Conservation (phyloP, 2,888 invertebrate genomes). For the Julus scandinavius region DNA sequence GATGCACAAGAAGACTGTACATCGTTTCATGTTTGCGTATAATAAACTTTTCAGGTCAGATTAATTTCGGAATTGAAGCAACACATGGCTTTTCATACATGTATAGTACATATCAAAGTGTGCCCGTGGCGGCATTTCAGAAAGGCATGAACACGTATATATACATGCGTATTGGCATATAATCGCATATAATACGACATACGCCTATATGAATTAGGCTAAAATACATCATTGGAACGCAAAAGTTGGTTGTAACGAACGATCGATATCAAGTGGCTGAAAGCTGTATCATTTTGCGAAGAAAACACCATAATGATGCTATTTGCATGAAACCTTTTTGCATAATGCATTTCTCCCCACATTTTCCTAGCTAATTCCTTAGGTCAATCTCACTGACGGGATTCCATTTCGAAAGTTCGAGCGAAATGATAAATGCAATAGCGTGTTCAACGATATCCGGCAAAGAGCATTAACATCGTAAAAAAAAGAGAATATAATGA, state of each 20-base stretch:
- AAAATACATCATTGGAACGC: background rate
- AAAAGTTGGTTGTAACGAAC: background rate
- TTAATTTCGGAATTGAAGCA: background rate
- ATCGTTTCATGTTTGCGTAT: background rate
- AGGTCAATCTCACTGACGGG: background rate
- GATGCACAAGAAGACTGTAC: background rate
- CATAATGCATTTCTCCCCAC: background rate
- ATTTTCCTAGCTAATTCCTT: background rate
- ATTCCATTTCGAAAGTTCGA: background rate
- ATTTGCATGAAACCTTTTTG: conserved; percentile 1
- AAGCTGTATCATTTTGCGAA: background rate
- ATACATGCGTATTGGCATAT: too few relatives aligned
- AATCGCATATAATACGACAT: background rate
- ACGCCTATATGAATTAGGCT: background rate
- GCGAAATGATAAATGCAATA: background rate
- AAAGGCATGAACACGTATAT: background rate
- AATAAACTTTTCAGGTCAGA: background rate
- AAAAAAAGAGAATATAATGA: background rate
- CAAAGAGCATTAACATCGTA: background rate
- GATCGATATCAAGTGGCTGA: background rate
- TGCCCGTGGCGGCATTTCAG: background rate
- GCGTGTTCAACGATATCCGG: background rate
- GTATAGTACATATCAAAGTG: too few relatives aligned
- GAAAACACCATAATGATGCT: background rate
- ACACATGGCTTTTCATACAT: background rate